These are phyloP conservation scores for Erethizon dorsatum DNA, from an alignment of 2,797 vertebrate genomes.

Conservation along the genomic window DNA sequence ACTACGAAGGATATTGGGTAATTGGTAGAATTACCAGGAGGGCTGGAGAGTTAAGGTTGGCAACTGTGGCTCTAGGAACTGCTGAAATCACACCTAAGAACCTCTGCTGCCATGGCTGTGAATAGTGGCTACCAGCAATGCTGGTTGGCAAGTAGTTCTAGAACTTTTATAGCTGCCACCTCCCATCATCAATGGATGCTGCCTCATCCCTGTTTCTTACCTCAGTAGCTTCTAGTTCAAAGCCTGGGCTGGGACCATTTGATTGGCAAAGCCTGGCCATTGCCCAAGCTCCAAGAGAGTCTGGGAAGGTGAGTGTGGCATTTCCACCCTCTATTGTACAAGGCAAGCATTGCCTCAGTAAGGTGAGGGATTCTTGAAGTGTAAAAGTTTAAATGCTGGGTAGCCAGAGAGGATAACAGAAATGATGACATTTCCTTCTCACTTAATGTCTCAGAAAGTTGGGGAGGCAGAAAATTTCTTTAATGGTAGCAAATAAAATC, in stretches of 20 bases:
- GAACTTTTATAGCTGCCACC: fast-evolving
- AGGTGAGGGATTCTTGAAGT: background rate
- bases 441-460: background rate
- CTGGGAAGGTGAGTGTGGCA: background rate
- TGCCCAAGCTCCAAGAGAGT: background rate
- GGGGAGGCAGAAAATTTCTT: background rate
- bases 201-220: background rate
- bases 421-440: background rate
- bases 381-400: background rate
- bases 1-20: background rate
- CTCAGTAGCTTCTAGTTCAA: background rate
- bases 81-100: no score
- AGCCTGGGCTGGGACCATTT: background rate
- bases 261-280: background rate
- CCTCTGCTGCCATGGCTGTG: no score
- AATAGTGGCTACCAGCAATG: background rate
- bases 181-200: fast-evolving
- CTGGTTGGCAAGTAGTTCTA: background rate
- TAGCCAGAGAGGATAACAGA: background rate
- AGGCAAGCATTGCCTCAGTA: background rate
- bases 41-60: background rate
- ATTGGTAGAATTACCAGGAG: background rate
- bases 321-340: background rate
- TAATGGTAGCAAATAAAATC: background rate
- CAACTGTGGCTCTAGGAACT: background rate